Conservation (phyloP, 2,797 vertebrate genomes). For the Phoxinus dragarum region DNA sequence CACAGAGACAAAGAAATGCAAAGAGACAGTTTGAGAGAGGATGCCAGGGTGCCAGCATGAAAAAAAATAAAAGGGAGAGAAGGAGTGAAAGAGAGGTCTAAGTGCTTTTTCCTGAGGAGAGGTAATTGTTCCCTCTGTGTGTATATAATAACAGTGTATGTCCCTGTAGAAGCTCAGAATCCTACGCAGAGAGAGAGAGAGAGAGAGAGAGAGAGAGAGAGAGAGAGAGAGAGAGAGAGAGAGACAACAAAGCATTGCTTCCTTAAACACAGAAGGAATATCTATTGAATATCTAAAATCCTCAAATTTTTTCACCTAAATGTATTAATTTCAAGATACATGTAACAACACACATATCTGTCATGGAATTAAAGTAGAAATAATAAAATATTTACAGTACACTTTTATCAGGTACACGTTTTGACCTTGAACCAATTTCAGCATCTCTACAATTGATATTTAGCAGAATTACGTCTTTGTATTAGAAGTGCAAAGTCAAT, state of each 20-base stretch:
- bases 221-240: background rate
- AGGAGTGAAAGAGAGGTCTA: slow-evolving; percentile 50
- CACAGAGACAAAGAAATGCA: slow-evolving; percentile 23
- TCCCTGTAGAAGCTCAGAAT: slow-evolving; percentile 50
- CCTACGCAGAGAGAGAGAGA: slow-evolving; percentile 42
- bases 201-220: slow-evolving; percentile 2
- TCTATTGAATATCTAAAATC: background rate
- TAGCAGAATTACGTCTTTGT: background rate
- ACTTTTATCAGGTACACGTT: background rate
- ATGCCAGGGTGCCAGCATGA: slow-evolving; percentile 30
- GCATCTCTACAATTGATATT: slow-evolving; percentile 5
- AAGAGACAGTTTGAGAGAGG: slow-evolving; percentile 35
- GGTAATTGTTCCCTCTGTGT: slow-evolving; percentile 63
- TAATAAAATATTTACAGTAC: background rate
- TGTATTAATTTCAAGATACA: background rate
- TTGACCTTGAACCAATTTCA: slow-evolving; percentile 19
- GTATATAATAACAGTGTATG: slow-evolving; percentile 58
- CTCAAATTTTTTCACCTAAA: background rate
- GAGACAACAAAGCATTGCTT: slow-evolving; percentile 46
- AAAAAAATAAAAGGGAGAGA: slow-evolving; percentile 31
- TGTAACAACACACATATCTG: background rate
- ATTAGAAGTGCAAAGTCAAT: slow-evolving; percentile 25
- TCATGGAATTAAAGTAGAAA: background rate
- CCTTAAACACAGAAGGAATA: slow-evolving; percentile 26
- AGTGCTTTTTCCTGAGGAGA: slow-evolving; percentile 63